These are phyloP conservation scores for Orcinus orca DNA, from an alignment of 2,113 vertebrate genomes.

Conservation along the genomic window DNA sequence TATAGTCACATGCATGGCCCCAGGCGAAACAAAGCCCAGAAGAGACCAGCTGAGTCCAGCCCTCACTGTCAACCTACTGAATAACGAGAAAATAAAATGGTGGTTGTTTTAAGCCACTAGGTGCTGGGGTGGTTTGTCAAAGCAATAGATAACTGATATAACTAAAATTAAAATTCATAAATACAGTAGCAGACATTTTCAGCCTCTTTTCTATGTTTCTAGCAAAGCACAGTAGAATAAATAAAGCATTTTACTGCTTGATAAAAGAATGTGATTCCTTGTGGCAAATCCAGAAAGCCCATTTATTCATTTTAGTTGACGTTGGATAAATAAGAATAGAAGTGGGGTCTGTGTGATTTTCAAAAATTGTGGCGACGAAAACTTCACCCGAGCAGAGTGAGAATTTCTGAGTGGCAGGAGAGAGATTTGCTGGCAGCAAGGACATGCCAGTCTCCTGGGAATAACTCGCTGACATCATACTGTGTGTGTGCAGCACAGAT, in stretches of 20 bases:
- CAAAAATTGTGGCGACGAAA: not conserved
- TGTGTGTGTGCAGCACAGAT: not conserved
- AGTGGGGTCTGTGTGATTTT: not conserved
- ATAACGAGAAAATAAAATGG: not conserved
- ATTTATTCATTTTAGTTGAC: slow-evolving; percentile 32
- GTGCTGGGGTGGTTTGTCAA: not conserved
- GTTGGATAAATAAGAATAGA: slow-evolving; percentile 33
- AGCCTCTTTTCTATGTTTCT: slow-evolving; percentile 23
- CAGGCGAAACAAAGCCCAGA: not conserved
- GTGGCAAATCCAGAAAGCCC: not conserved
- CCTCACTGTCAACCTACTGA: not conserved
- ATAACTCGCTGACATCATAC: not conserved
- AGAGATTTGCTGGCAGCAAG: slow-evolving; percentile 9
- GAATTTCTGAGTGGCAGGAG: slow-evolving; percentile 30
- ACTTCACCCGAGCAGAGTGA: not conserved
- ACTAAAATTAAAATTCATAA: slow-evolving; percentile 26
- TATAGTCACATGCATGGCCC: not conserved
- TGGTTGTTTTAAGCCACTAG: not conserved
- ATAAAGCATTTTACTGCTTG: not conserved
- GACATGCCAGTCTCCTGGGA: not conserved
- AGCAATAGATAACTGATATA: not conserved
- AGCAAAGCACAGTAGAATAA: slow-evolving; percentile 4
- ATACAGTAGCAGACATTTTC: not conserved
- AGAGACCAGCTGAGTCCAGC: not conserved
- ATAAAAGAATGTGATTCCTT: slow-evolving; percentile 1